Evolutionary conservation across 2,113 vertebrate genomes (phyloP).

Genomic region (Odobenus rosmarus): DNA sequence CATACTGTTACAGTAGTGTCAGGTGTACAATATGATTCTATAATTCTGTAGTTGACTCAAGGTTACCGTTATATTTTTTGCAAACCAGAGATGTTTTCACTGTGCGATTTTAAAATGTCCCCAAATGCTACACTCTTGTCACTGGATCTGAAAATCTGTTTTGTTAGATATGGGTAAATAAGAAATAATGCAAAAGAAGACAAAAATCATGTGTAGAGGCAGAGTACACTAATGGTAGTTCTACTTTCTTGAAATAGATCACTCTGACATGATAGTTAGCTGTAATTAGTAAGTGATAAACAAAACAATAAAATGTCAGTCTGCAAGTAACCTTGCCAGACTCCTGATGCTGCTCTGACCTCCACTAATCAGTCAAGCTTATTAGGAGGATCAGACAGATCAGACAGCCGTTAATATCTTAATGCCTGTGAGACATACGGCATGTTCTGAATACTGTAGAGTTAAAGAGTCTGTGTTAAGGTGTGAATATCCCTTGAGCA

Average conservation of each 20-base stretch:
- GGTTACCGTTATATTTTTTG: background rate
- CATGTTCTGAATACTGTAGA: background rate
- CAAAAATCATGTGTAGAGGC: background rate
- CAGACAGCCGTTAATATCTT: constrained; percentile 49
- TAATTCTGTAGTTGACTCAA: background rate
- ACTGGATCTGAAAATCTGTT: constrained; percentile 21
- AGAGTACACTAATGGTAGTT: background rate
- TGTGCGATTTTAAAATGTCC: background rate
- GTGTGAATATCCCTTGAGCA: background rate
- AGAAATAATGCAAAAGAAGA: background rate
- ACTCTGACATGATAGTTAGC: background rate
- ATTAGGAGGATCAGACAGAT: constrained; percentile 68
- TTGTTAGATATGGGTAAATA: background rate
- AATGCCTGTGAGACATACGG: background rate
- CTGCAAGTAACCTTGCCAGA: constrained; percentile 45
- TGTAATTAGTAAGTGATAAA: constrained; percentile 60
- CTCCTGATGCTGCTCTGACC: constrained; percentile 58
- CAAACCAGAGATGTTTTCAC: background rate
- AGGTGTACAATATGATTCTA: background rate
- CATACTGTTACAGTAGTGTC: background rate
- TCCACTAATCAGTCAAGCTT: constrained; percentile 65
- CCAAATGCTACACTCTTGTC: background rate
- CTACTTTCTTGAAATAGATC: constrained; percentile 7
- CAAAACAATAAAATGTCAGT: constrained; percentile 55
- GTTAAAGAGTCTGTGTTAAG: background rate